Evolutionary conservation across 2,113 vertebrate genomes (phyloP), one percentile per base, ranked within the genome.

Genomic region (Crotophaga sulcirostris): DNA sequence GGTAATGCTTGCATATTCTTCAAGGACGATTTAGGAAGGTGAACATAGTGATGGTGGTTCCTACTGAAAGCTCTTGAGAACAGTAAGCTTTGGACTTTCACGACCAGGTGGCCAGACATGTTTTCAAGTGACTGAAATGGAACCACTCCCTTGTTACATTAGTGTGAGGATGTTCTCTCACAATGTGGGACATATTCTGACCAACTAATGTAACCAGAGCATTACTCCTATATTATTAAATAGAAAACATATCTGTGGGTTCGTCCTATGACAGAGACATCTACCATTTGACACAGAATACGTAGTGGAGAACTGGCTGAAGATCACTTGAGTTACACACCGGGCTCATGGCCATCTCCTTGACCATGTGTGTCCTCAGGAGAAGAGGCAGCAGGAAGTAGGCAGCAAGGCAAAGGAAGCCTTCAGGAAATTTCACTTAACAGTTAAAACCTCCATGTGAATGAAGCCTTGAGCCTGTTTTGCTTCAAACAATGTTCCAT

Each of bases 401-500:
- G 75, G 33, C 55, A 74, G 69, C n/a, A 74, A 85, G 70, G 44
- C 67, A 73, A 36, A 42, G 75, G 81, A 91, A 83, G 28, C 26
- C 3, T 51, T 54, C 33, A 60, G 69, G 86, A 34, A 81, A 58
- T 58, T 76, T 89, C 83, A 64, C 40, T 78, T 19, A 84, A 90
- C 73, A 60, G 92, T 96, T 96, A 95, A 96, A 94, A 64, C 17
- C 17, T 78, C 66, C 55, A 42, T 0, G 49, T 92, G 88, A 96
- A 95, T 58, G 88, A 75, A 94, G 86, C 49, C 64, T 60, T 51
- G 69, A 93, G 88, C 74, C 76, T 94, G 83, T 94, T 96, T 96
- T 95, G 72, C 85, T 92, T 87, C 90, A 92, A 94, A 96, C 79
- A 92, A 90, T 77, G 64, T 94, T 96, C 92, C 80, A 86, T 96